phyloP scores from a whole-genome alignment of 1,140 invertebrate species.

The Cydia splendana region DNA sequence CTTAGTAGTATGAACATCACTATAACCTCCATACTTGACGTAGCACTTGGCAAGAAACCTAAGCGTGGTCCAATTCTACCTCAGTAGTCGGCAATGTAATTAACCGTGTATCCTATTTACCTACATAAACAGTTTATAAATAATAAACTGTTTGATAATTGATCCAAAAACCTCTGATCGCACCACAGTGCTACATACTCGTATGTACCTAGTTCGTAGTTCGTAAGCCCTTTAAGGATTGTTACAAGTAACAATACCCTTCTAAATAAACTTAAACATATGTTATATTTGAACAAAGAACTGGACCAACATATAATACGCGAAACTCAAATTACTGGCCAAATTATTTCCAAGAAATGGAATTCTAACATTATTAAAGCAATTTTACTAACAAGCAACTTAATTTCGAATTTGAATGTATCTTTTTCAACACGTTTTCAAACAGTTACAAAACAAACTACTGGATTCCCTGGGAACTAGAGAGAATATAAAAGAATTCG shows the following conservation, averaged over 20 bases:
- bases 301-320: background rate
- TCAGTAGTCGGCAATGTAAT: too few species aligned
- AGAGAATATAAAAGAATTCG: background rate
- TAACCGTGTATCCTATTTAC: too few species aligned
- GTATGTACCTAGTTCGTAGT: background rate
- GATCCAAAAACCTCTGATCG: background rate
- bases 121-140: too few species aligned
- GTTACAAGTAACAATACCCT: background rate
- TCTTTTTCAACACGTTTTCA: background rate
- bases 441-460: background rate
- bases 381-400: background rate
- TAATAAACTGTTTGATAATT: too few species aligned
- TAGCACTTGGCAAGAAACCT: too few species aligned
- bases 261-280: background rate
- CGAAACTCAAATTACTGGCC: background rate
- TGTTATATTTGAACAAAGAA: background rate
- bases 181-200: background rate
- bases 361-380: too few species aligned
- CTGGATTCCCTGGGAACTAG: background rate
- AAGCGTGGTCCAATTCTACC: too few species aligned
- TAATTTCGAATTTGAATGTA: background rate
- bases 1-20: too few species aligned
- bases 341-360: too few species aligned
- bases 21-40: too few species aligned
- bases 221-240: background rate